phyloP scores from a whole-genome alignment of 2,888 invertebrate species.

The Drosophila paracracens region DNA sequence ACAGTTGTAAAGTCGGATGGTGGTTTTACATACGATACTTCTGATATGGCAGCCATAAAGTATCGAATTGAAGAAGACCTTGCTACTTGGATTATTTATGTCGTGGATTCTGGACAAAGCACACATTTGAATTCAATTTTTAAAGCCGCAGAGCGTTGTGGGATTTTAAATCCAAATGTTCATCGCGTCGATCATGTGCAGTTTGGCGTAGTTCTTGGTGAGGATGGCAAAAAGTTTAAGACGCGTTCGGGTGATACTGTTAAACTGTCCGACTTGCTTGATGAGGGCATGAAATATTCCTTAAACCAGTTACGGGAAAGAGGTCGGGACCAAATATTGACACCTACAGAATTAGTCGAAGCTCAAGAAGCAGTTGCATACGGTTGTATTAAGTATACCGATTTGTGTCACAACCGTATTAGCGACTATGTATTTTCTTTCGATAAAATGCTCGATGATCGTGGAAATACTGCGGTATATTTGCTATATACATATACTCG shows the following conservation, averaged over 20 bases:
- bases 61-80: conserved; percentile 94
- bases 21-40: conserved; percentile 97
- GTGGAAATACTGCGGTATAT: conserved; percentile 99
- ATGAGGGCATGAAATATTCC: conserved; percentile 95
- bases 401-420: conserved; percentile 95
- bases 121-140: conserved; percentile 89
- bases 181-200: conserved; percentile 95
- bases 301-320: conserved; percentile 94
- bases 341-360: conserved; percentile 90
- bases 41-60: conserved; percentile 96
- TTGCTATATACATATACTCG: conserved; percentile 97
- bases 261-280: conserved; percentile 92
- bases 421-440: conserved; percentile 99
- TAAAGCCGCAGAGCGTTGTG: conserved; percentile 91
- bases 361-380: conserved; percentile 97
- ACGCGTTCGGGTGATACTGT: conserved; percentile 99
- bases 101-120: conserved; percentile 97
- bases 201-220: conserved; percentile 98
- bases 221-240: conserved; percentile 99
- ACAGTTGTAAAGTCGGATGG: conserved; percentile 99
- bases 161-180: conserved; percentile 88
- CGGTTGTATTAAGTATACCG: conserved; percentile 99
- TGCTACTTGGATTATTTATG: conserved; percentile 95
- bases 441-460: conserved; percentile 99
- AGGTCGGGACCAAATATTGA: conserved; percentile 93